Conservation (phyloP, 2,888 invertebrate species). For the Abrostola tripartita region DNA sequence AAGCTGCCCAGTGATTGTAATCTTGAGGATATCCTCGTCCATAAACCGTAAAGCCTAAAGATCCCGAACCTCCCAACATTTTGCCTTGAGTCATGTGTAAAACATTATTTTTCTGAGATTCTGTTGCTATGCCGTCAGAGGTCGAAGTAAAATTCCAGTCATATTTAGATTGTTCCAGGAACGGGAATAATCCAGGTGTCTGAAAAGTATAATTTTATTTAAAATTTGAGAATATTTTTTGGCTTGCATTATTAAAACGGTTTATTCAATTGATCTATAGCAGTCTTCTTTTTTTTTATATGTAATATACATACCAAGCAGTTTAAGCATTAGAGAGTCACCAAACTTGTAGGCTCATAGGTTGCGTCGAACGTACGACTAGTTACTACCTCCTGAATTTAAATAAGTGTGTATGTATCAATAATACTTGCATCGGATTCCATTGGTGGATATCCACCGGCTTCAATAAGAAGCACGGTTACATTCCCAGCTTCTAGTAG, state of each 20-base stretch:
- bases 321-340: no score
- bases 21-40: slow-evolving; percentile 20
- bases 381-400: no score
- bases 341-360: no score
- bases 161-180: slow-evolving; percentile 39
- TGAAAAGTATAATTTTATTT: slow-evolving; percentile 37
- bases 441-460: slow-evolving; percentile 61
- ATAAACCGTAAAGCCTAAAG: slow-evolving; percentile 7
- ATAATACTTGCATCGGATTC: slow-evolving; percentile 58
- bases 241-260: no score
- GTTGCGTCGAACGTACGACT: no score
- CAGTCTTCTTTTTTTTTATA: no score
- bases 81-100: slow-evolving; percentile 59
- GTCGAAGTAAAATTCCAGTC: slow-evolving; percentile 66
- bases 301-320: no score
- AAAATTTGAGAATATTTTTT: background rate
- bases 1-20: slow-evolving; percentile 25
- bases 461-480: slow-evolving; percentile 60
- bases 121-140: slow-evolving; percentile 34
- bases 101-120: slow-evolving; percentile 28
- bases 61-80: slow-evolving; percentile 60
- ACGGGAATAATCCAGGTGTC: slow-evolving; percentile 53
- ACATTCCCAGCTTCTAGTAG: slow-evolving; percentile 48
- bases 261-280: no score
- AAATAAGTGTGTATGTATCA: no score